phyloP scores from a whole-genome alignment of 2,888 invertebrate species.

The Ametastegia equiseti region DNA sequence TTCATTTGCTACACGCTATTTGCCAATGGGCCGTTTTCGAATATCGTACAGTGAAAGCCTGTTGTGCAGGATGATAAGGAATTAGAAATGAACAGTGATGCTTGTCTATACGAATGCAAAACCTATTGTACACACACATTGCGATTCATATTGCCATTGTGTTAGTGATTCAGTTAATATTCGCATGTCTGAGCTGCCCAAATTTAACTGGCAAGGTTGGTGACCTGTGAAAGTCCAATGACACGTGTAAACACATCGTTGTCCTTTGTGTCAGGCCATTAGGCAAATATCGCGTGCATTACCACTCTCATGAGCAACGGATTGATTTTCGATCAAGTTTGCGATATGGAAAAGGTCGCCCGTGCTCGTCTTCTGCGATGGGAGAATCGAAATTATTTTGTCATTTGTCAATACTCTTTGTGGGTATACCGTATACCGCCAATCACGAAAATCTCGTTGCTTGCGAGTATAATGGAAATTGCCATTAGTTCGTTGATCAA shows the following conservation, averaged over 20 bases:
- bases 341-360: not conserved
- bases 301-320: not conserved
- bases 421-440: not conserved
- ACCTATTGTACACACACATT: not conserved
- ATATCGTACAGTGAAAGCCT: no score
- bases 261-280: constrained; percentile 21
- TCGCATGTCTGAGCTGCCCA: not conserved
- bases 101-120: not conserved
- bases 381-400: not conserved
- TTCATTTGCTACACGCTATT: not conserved
- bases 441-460: not conserved
- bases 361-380: not conserved
- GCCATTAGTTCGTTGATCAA: not conserved
- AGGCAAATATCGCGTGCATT: not conserved
- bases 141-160: not conserved
- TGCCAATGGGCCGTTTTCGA: not conserved
- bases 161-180: not conserved
- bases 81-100: not conserved
- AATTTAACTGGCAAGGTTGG: constrained; percentile 11
- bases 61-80: not conserved
- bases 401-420: not conserved
- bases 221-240: constrained; percentile 29
- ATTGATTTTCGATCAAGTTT: constrained; percentile 16
- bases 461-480: not conserved
- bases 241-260: constrained; percentile 11